These are phyloP conservation scores for Rhyacichthys aspro DNA, from an alignment of 2,797 vertebrate genomes.

Conservation along the genomic window DNA sequence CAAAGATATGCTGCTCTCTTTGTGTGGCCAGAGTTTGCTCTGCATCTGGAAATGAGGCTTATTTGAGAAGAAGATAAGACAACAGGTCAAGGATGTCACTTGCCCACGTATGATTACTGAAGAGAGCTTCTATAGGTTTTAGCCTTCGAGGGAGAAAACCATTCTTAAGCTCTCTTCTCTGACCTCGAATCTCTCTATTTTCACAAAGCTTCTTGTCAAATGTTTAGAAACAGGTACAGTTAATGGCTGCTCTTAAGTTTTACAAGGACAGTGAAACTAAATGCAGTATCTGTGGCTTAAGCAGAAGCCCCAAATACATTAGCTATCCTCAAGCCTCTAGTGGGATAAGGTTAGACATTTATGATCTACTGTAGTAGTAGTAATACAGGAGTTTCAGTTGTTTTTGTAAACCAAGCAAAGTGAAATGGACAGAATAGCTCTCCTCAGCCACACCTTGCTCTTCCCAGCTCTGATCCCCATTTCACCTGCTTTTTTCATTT, in stretches of 20 bases:
- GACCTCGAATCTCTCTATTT: no score
- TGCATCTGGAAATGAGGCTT: slow-evolving; percentile 30
- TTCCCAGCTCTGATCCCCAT: slow-evolving; percentile 34
- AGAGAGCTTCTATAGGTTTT: no score
- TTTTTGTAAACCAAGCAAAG: slow-evolving; percentile 20
- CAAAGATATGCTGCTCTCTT: slow-evolving; percentile 29
- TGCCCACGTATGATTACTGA: no score
- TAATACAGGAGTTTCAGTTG: slow-evolving; percentile 21
- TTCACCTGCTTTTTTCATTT: slow-evolving; percentile 68
- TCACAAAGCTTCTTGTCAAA: no score
- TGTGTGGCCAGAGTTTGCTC: slow-evolving; percentile 51
- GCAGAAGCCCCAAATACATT: no score
- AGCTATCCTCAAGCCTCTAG: not conserved
- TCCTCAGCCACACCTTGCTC: slow-evolving; percentile 48
- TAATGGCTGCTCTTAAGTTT: no score
- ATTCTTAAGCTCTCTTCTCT: no score
- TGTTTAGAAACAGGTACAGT: no score
- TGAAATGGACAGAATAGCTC: slow-evolving; percentile 32
- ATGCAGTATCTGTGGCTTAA: no score
- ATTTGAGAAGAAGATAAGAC: slow-evolving; percentile 38
- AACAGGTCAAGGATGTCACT: not conserved
- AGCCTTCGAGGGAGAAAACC: no score
- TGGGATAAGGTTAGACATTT: slow-evolving; percentile 4
- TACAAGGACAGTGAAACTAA: no score
- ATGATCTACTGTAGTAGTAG: slow-evolving; percentile 18